Base-by-base conservation (phyloP, 2,888 invertebrate species). In the Drosophila yooni region DNA sequence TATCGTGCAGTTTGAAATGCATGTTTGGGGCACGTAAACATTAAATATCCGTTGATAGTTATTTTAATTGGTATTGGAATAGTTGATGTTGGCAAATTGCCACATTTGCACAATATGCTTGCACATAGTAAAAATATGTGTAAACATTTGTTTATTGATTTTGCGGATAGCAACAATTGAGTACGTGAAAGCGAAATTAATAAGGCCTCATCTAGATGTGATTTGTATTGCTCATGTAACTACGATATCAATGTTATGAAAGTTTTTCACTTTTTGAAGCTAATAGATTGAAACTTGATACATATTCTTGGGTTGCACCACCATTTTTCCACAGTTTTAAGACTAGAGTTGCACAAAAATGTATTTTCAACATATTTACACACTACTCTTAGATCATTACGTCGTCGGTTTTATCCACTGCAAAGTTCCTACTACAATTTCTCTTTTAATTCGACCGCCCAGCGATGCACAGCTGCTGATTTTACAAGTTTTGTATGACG, bases 401-500 rank as follows among this genome's bases (percentile, higher is more conserved):
- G 11, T 29, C 11, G 29, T 51, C 51, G n/a, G 29, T 4, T 25
- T 2, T 21, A 52, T 31, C 7, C n/a, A 13, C 7, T 53, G 18
- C 27, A 15, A 15, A 2, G 21, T 25, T 46, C 8, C 4, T 25
- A 25, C 8, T 15, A 8, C 8, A 18, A 57, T 43, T 65, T 57
- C 59, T 53, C 46, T 31, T 76, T 77, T 70, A 70, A 72, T 81
- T 75, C 67, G 65, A 69, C 59, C 56, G 60, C 13, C 51, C 68
- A 65, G 21, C 72, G 68, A 75, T 56, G 66, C 61, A 62, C 71
- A 82, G 82, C 62, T 85, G 76, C 52, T 73, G 74, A 79, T 68
- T 73, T 88, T 74, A 80, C 74, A 70, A 81, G 78, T 76, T 74
- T 79, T 60, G 70, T 83, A 53, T 67, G 82, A 63, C 61, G 52